Percentiles rank a stretch among this genome's conserved stretches.
Conservation (phyloP, 2,113 vertebrate species). For the Mormoops blainvillei region DNA sequence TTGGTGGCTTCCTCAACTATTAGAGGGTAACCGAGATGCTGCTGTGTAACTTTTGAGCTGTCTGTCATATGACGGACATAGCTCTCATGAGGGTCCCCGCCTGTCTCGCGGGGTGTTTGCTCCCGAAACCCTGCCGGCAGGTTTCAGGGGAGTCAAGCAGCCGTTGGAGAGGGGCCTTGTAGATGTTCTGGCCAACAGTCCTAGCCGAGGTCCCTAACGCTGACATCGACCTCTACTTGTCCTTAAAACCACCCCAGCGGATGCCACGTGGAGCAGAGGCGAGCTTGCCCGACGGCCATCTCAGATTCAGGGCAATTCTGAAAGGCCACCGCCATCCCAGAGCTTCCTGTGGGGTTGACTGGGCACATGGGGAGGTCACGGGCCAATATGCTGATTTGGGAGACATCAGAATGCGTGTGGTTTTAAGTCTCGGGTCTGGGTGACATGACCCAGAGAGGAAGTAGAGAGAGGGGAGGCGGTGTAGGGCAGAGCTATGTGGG, state of each 20-base stretch:
- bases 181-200: not conserved
- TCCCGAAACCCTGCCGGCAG: too few species aligned
- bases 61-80: not conserved
- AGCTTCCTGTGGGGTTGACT: not conserved
- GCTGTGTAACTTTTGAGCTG: not conserved
- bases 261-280: not conserved
- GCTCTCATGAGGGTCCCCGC: not conserved
- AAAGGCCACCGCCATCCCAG: not conserved
- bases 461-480: not conserved
- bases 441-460: not conserved
- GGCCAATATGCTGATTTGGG: not conserved
- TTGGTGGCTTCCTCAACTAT: too few species aligned
- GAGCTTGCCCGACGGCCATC: not conserved
- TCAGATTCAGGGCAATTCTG: not conserved
- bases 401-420: not conserved
- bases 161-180: not conserved
- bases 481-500: not conserved
- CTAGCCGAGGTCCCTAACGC: not conserved
- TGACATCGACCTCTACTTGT: not conserved
- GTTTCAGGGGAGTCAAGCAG: not conserved
- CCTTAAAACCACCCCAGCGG: not conserved
- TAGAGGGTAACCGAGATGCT: not conserved
- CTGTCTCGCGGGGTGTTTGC: not conserved
- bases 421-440: not conserved
- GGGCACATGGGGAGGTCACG: not conserved